These are phyloP conservation scores for Montipora efflorescens DNA, from an alignment of 64 coral and sea anemone genomes.

Conservation along the genomic window DNA sequence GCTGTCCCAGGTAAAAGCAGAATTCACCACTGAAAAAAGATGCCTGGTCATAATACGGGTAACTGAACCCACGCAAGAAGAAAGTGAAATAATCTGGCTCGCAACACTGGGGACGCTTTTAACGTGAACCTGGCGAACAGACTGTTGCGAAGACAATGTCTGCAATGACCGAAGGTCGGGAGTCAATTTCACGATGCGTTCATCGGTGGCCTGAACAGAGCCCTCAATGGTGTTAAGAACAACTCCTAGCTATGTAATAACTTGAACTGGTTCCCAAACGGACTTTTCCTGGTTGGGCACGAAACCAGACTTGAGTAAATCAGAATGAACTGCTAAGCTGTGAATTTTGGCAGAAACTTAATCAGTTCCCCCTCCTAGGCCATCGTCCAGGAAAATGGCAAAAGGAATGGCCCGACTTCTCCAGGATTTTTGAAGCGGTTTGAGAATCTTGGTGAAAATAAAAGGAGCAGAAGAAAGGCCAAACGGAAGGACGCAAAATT, in stretches of 20 bases:
- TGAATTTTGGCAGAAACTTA: neutral
- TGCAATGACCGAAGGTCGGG: neutral
- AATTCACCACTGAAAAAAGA: constrained; percentile 38
- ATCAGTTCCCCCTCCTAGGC: neutral
- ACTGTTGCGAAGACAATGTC: neutral
- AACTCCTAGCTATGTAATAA: constrained; percentile 46
- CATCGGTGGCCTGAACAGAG: constrained; percentile 10
- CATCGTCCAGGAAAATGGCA: constrained; percentile 32
- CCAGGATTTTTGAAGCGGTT: neutral
- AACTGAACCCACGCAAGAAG: constrained; percentile 17
- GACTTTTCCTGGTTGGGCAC: constrained; percentile 44
- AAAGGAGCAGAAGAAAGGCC: constrained; percentile 22
- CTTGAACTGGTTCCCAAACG: constrained; percentile 50
- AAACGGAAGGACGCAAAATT: constrained; percentile 46
- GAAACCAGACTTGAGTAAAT: constrained; percentile 48
- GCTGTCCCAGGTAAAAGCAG: constrained; percentile 17
- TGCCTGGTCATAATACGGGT: constrained; percentile 49
- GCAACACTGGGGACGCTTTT: neutral
- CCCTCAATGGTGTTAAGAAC: constrained; percentile 45
- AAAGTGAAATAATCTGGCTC: constrained; percentile 65
- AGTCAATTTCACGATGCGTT: constrained; percentile 12
- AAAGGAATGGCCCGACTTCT: constrained; percentile 24
- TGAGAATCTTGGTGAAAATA: constrained; percentile 38
- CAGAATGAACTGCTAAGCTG: neutral
- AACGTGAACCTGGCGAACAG: neutral